Conservation (phyloP, 1,140 invertebrate species). For the Ruditapes philippinarum region DNA sequence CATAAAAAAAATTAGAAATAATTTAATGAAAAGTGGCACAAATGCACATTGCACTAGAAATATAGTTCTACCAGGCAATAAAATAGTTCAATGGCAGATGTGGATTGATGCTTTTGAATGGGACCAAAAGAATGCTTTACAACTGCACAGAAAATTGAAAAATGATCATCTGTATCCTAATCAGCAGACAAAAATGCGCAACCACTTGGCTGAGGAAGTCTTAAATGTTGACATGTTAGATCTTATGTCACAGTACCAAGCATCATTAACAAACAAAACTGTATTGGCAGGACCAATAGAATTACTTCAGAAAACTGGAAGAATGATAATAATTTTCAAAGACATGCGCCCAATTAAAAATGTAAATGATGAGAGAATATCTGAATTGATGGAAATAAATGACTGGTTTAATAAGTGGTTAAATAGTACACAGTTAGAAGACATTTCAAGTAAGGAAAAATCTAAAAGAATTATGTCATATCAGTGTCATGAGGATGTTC, state of each 20-base stretch:
- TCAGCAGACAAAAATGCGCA: conserved; percentile 59
- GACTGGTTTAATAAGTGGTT: conserved; percentile 40
- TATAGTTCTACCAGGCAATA: neutral
- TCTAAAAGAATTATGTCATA: neutral
- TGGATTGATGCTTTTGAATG: conserved; percentile 31
- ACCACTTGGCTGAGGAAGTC: conserved; percentile 65
- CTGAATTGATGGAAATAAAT: neutral
- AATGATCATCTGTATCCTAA: conserved; percentile 34
- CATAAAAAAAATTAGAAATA: conserved; percentile 65
- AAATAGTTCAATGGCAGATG: conserved; percentile 37
- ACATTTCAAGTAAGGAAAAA: neutral
- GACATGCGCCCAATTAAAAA: conserved; percentile 45
- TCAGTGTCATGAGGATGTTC: conserved; percentile 51
- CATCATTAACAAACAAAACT: neutral
- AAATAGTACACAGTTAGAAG: neutral
- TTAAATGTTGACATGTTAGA: conserved; percentile 57
- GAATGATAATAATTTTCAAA: conserved; percentile 30
- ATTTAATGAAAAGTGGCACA: conserved; percentile 43
- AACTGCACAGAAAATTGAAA: conserved; percentile 41
- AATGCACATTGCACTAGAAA: conserved; percentile 18
- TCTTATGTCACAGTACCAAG: neutral
- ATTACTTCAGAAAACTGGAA: conserved; percentile 40
- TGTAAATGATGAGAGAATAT: neutral
- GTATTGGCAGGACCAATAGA: conserved; percentile 28
- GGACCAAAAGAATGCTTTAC: conserved; percentile 24